Evolutionary conservation across 2,888 invertebrate species (phyloP).

Genomic region (Synanthedon vespiformis): DNA sequence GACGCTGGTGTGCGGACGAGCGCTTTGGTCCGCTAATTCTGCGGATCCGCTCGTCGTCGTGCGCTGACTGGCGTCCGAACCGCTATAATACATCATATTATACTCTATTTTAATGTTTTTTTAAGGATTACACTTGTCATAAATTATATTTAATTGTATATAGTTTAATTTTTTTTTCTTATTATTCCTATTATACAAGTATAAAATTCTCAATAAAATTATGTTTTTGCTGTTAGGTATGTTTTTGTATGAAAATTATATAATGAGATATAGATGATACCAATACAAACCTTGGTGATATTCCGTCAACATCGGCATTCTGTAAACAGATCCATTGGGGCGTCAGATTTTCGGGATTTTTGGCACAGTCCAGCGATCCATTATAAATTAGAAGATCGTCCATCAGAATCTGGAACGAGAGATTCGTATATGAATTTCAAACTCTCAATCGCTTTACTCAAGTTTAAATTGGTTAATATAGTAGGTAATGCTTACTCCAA

Average conservation of each 20-base stretch:
- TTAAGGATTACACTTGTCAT: no score
- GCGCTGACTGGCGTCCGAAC: constrained; percentile 38
- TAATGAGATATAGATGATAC: neutral
- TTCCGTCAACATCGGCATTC: constrained; percentile 35
- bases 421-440: no score
- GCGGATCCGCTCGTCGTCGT: constrained; percentile 50
- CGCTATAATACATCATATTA: constrained; percentile 17
- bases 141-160: no score
- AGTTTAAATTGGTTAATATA: neutral
- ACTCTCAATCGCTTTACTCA: neutral
- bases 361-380: constrained; percentile 71
- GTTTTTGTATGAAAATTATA: no score
- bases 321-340: constrained; percentile 56
- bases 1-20: constrained; percentile 62
- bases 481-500: constrained; percentile 73
- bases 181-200: no score
- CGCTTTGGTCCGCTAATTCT: constrained; percentile 52
- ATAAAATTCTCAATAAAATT: no score
- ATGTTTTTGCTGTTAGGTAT: no score
- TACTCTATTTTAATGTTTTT: no score
- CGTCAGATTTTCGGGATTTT: constrained; percentile 31
- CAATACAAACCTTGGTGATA: constrained; percentile 35
- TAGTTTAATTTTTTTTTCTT: neutral
- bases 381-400: constrained; percentile 85
- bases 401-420: constrained; percentile 73